Percentiles rank a stretch among this genome's conserved stretches.
Evolutionary conservation across 1,140 invertebrate species (phyloP).

Genomic region (Danaus plexippus): DNA sequence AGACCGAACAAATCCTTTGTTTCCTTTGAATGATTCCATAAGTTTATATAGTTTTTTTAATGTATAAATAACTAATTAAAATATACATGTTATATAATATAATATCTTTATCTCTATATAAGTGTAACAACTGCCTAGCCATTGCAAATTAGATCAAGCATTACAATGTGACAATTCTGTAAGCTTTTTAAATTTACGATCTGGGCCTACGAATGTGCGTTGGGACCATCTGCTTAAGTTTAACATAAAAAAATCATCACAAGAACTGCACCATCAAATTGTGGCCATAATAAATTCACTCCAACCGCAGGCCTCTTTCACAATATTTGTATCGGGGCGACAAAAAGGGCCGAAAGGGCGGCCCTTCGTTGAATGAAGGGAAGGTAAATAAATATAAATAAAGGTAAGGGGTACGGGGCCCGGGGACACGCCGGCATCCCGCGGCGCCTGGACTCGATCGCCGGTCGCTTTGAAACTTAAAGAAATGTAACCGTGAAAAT

Average conservation of each 20-base stretch:
- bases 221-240: conserved; percentile 20
- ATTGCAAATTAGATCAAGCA: no score
- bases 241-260: conserved; percentile 23
- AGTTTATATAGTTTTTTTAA: no score
- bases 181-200: conserved; percentile 8
- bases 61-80: no score
- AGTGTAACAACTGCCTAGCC: no score
- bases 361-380: conserved; percentile 68
- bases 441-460: conserved; percentile 49
- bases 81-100: no score
- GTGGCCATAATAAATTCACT: conserved; percentile 66
- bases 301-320: conserved; percentile 65
- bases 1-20: no score
- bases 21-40: no score
- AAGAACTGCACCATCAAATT: conserved; percentile 49
- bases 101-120: no score
- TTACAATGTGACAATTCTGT: no score
- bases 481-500: conserved; percentile 9
- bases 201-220: conserved; percentile 1
- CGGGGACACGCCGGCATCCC: conserved; percentile 38
- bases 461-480: conserved; percentile 17
- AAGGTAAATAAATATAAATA: conserved; percentile 73
- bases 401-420: conserved; percentile 51
- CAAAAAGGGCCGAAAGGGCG: conserved; percentile 71
- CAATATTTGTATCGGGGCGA: conserved; percentile 69